Percentiles rank a stretch among this genome's conserved stretches.
Evolutionary conservation across 2,888 invertebrate species (phyloP).

Genomic region (Atethmia centrago): DNA sequence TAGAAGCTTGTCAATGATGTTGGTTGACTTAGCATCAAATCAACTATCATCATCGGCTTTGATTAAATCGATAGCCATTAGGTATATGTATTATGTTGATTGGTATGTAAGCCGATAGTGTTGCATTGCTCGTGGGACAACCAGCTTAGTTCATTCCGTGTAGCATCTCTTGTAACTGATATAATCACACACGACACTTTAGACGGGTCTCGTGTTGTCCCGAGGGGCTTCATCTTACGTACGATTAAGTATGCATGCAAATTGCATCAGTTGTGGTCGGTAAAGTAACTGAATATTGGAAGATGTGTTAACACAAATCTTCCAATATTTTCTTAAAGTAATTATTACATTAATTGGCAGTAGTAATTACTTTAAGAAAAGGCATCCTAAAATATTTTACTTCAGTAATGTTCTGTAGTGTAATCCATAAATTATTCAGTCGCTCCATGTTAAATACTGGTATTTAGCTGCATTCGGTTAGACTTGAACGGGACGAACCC

Average conservation of each 20-base stretch:
- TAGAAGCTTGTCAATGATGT: not conserved
- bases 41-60: not conserved
- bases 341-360: no score
- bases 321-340: no score
- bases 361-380: not conserved
- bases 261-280: constrained; percentile 30
- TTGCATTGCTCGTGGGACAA: constrained; percentile 50
- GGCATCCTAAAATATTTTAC: not conserved
- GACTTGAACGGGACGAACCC: no score
- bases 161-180: constrained; percentile 48
- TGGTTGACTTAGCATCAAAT: not conserved
- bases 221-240: constrained; percentile 14
- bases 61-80: constrained; percentile 24
- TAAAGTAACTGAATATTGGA: constrained; percentile 13
- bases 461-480: no score
- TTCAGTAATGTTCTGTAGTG: not conserved
- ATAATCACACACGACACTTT: constrained; percentile 55
- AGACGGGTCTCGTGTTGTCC: constrained; percentile 29
- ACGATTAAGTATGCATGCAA: constrained; percentile 28
- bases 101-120: constrained; percentile 46
- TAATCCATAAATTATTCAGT: no score
- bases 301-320: not conserved
- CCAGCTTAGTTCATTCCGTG: constrained; percentile 28
- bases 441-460: no score
- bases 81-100: constrained; percentile 34